These are phyloP conservation scores for Cataglyphis albicans DNA, from an alignment of 2,888 invertebrate species.

Conservation along the genomic window DNA sequence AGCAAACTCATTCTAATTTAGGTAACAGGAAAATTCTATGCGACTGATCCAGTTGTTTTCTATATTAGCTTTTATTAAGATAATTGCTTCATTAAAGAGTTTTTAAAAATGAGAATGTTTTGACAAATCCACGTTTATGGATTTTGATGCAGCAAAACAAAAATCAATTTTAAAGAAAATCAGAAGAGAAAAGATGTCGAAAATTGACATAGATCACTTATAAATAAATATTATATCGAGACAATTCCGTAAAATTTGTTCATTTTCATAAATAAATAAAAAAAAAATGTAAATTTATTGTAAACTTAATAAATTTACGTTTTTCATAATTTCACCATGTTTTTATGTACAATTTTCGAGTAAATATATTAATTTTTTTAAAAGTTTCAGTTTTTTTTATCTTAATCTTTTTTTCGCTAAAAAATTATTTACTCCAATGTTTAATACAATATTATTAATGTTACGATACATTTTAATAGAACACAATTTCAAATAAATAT, in stretches of 20 bases:
- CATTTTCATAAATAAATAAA: background rate
- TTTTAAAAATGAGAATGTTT: background rate
- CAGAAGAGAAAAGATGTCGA: background rate
- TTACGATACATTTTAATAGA: background rate
- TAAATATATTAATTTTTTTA: background rate
- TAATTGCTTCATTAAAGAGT: background rate
- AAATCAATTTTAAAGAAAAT: constrained; percentile 10
- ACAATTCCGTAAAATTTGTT: background rate
- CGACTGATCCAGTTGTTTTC: background rate
- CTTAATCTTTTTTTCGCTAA: background rate
- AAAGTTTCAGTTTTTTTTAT: background rate
- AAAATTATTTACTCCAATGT: background rate
- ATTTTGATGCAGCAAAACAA: background rate
- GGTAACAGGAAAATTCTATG: background rate
- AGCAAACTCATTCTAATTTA: background rate
- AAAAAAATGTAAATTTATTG: background rate
- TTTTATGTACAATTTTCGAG: background rate
- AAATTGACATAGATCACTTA: background rate
- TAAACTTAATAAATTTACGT: background rate
- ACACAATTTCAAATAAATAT: background rate
- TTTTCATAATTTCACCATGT: background rate
- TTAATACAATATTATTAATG: background rate
- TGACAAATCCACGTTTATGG: background rate
- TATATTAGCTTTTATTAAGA: background rate
- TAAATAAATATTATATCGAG: too few species aligned